phyloP scores from a whole-genome alignment of 30 jellyfish, hydroid and myxozoan genomes.

The Hydractinia echinata region DNA sequence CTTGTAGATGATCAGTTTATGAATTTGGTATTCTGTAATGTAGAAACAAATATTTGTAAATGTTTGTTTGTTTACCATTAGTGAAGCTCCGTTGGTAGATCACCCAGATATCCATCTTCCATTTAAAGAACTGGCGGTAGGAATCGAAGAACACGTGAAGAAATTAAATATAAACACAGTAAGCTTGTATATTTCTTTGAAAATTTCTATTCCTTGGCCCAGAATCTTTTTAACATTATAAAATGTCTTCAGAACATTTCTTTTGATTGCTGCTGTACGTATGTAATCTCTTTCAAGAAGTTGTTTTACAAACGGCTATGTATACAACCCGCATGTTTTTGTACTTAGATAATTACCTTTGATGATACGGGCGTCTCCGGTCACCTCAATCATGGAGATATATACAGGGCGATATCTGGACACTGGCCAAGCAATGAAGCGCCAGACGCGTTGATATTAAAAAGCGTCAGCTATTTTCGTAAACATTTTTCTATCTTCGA shows the following conservation, averaged over 20 bases:
- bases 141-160: neutral
- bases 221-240: no score
- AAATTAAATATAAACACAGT: neutral
- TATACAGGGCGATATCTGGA: conserved; percentile 20
- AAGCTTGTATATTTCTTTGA: neutral
- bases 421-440: neutral
- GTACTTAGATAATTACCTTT: conserved; percentile 38
- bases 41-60: no score
- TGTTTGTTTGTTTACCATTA: neutral
- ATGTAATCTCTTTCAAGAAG: no score
- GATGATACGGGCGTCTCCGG: conserved; percentile 56
- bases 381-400: conserved; percentile 46
- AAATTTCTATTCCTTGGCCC: no score
- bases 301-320: neutral
- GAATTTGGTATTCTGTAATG: no score
- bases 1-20: no score
- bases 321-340: neutral
- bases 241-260: no score
- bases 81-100: conserved; percentile 4
- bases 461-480: neutral
- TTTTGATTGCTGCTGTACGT: no score
- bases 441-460: neutral
- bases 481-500: neutral
- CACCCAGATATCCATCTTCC: conserved; percentile 10
- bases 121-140: neutral